Conservation (phyloP, 2,888 invertebrate species). For the Pseudanteris insignis region DNA sequence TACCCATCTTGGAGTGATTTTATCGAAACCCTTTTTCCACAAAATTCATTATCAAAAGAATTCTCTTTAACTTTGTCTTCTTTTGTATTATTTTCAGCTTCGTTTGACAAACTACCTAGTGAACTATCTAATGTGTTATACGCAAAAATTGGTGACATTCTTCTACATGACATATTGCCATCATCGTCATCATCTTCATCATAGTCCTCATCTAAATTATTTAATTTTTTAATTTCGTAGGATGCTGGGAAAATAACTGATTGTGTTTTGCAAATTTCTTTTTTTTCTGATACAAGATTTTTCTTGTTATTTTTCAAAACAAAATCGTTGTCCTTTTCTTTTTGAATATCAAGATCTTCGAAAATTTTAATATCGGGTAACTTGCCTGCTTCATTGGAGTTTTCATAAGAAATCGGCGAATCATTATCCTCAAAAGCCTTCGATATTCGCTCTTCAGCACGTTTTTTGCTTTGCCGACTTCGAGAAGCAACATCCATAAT, state of each 20-base stretch:
- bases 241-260: not conserved
- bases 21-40: constrained; percentile 55
- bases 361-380: constrained; percentile 1
- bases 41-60: constrained; percentile 48
- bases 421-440: constrained; percentile 55
- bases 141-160: constrained; percentile 58
- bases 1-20: constrained; percentile 51
- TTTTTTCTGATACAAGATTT: not conserved
- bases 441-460: constrained; percentile 61
- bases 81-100: constrained; percentile 2
- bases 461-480: constrained; percentile 60
- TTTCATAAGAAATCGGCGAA: constrained; percentile 37
- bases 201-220: constrained; percentile 33
- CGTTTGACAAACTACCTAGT: constrained; percentile 49
- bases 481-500: constrained; percentile 35
- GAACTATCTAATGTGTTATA: constrained; percentile 56
- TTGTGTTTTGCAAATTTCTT: not conserved
- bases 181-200: constrained; percentile 50
- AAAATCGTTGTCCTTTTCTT: not conserved
- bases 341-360: not conserved
- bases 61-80: constrained; percentile 17
- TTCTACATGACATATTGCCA: constrained; percentile 48
- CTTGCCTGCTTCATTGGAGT: constrained; percentile 7
- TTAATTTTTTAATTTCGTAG: not conserved
- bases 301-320: constrained; percentile 17